Conservation (phyloP, 2,888 invertebrate genomes). For the Platycheirus albimanus region DNA sequence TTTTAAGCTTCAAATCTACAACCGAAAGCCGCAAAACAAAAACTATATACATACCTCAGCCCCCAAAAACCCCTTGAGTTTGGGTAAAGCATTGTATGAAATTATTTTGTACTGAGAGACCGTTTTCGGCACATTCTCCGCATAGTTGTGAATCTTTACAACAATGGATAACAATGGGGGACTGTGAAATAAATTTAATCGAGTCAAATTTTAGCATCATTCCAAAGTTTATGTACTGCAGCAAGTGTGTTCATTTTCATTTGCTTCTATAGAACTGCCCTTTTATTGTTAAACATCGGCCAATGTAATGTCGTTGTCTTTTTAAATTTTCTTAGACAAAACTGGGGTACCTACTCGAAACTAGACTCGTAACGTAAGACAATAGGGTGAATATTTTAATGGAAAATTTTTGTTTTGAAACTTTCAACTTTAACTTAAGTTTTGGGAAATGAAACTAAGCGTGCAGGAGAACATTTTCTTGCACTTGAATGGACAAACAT, state of each 20-base stretch:
- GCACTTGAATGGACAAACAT: too few relatives aligned
- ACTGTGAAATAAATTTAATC: constrained; percentile 69
- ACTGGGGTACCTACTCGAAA: too few relatives aligned
- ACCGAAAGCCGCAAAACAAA: constrained; percentile 39
- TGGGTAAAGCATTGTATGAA: too few relatives aligned
- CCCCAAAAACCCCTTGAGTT: constrained; percentile 29
- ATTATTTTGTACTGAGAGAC: constrained; percentile 26
- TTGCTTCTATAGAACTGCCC: constrained; percentile 17
- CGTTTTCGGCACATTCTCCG: constrained; percentile 62
- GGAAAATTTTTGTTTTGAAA: constrained; percentile 43
- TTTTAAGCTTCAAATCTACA: too few relatives aligned
- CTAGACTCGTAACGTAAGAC: too few relatives aligned
- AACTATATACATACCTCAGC: constrained; percentile 17
- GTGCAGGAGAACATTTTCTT: too few relatives aligned
- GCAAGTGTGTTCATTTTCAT: constrained; percentile 49
- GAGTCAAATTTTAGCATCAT: constrained; percentile 72
- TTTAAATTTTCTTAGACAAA: constrained; percentile 25
- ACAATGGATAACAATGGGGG: constrained; percentile 49
- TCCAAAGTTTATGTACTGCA: constrained; percentile 34
- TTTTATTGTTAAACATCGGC: constrained; percentile 44
- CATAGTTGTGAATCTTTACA: constrained; percentile 50
- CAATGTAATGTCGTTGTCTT: constrained; percentile 32
- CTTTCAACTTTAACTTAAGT: background rate
- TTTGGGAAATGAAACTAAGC: too few relatives aligned
- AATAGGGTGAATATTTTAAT: constrained; percentile 24